phyloP scores from a whole-genome alignment of 2,113 vertebrate genomes.

The Salvelinus alpinus region DNA sequence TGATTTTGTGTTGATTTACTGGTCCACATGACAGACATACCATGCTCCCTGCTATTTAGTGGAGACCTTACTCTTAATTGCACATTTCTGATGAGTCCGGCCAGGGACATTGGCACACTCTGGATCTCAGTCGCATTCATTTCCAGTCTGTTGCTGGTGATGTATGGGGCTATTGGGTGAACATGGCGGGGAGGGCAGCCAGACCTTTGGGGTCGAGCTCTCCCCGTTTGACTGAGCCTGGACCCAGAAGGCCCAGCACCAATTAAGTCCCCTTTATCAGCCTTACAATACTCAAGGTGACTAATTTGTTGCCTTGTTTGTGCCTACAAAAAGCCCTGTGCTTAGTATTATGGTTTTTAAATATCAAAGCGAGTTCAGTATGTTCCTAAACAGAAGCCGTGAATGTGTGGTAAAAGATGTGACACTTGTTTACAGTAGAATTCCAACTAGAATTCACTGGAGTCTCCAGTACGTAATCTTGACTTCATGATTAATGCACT shows the following conservation, averaged over 20 bases:
- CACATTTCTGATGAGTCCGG: constrained; percentile 32
- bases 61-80: constrained; percentile 6
- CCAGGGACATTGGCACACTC: constrained; percentile 38
- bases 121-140: constrained; percentile 63
- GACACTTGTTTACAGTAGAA: constrained; percentile 4
- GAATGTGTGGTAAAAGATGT: background rate
- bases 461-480: background rate
- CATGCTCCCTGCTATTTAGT: background rate
- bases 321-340: constrained; percentile 17
- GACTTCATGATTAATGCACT: background rate
- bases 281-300: constrained; percentile 48
- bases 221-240: constrained; percentile 27
- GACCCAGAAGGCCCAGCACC: constrained; percentile 44
- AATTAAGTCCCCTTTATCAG: constrained; percentile 56
- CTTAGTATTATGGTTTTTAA: constrained; percentile 14
- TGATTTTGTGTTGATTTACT: background rate
- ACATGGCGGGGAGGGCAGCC: constrained; percentile 60
- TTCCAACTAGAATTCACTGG: background rate
- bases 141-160: constrained; percentile 70
- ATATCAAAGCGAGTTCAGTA: background rate
- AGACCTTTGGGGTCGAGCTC: constrained; percentile 70
- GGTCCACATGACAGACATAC: background rate
- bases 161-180: constrained; percentile 63
- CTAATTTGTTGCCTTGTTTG: constrained; percentile 41
- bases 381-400: background rate